Conservation (phyloP, 1,140 invertebrate species). For the Dinoponera quadriceps region DNA sequence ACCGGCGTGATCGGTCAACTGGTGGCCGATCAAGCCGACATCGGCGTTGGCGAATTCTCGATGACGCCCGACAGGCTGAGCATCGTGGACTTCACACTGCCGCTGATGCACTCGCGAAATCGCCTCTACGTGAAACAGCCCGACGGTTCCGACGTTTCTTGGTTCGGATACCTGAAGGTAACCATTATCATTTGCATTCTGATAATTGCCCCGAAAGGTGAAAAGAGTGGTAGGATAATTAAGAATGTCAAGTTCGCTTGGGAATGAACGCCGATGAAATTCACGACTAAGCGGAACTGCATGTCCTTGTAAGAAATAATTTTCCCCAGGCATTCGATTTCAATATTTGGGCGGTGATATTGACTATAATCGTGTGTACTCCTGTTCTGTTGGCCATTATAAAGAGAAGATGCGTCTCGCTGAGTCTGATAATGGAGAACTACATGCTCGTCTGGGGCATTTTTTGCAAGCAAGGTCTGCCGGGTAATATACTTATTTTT, state of each 20-base stretch:
- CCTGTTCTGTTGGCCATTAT: conserved; percentile 71
- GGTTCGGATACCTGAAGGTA: conserved; percentile 76
- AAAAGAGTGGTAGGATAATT: too few relatives aligned
- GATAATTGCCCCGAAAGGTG: neutral
- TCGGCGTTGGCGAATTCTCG: conserved; percentile 73
- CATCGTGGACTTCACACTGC: conserved; percentile 75
- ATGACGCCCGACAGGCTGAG: conserved; percentile 70
- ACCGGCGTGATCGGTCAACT: conserved; percentile 74
- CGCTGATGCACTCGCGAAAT: conserved; percentile 67
- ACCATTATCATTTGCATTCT: neutral
- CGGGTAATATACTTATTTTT: conserved; percentile 62
- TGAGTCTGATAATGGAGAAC: conserved; percentile 49
- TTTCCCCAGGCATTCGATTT: conserved; percentile 65
- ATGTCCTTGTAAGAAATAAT: neutral
- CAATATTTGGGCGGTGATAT: conserved; percentile 68
- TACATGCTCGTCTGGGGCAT: conserved; percentile 74
- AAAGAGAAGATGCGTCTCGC: conserved; percentile 50
- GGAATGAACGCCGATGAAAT: neutral
- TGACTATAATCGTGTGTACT: conserved; percentile 56
- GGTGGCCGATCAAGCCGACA: conserved; percentile 55
- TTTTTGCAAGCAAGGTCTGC: conserved; percentile 76
- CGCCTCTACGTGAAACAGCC: conserved; percentile 71
- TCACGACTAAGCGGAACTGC: neutral
- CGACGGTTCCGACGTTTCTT: conserved; percentile 56
- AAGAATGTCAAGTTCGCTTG: too few relatives aligned